Conservation (phyloP, 2,113 vertebrate genomes). For the Phoenicopterus ruber region DNA sequence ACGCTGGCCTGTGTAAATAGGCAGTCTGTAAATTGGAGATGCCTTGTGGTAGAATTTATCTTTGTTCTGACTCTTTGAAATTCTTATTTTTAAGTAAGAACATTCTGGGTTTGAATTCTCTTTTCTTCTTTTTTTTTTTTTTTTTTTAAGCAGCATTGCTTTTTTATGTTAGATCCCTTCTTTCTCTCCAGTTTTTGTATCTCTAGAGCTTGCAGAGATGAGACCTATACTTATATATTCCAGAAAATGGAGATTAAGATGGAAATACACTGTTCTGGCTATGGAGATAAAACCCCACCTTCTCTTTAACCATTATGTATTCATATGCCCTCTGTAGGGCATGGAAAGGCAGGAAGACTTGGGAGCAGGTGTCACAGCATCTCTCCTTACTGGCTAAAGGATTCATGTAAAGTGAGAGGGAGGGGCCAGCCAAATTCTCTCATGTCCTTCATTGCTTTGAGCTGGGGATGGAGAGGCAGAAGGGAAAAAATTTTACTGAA, state of each 20-base stretch:
- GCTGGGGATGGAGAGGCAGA: neutral
- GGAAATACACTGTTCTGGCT: neutral
- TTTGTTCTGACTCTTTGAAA: neutral
- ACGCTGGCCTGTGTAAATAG: conserved; percentile 3
- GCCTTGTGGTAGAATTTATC: neutral
- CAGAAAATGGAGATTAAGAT: neutral
- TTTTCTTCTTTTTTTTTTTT: neutral
- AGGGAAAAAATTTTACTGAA: neutral
- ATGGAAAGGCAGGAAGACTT: neutral
- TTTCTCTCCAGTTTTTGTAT: neutral
- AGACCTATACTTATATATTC: neutral
- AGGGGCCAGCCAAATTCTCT: neutral
- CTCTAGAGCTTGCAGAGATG: neutral
- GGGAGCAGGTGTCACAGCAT: neutral
- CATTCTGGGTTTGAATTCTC: neutral
- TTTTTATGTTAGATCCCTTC: neutral
- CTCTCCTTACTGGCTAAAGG: neutral
- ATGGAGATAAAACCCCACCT: neutral
- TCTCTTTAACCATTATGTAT: neutral
- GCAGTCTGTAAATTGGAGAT: neutral
- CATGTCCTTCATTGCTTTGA: neutral
- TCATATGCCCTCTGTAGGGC: neutral
- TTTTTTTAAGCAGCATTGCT: neutral
- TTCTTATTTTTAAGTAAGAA: neutral
- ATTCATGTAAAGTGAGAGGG: neutral